Evolutionary conservation across 2,888 invertebrate species (phyloP).

Genomic region (Coenonympha glycerion): DNA sequence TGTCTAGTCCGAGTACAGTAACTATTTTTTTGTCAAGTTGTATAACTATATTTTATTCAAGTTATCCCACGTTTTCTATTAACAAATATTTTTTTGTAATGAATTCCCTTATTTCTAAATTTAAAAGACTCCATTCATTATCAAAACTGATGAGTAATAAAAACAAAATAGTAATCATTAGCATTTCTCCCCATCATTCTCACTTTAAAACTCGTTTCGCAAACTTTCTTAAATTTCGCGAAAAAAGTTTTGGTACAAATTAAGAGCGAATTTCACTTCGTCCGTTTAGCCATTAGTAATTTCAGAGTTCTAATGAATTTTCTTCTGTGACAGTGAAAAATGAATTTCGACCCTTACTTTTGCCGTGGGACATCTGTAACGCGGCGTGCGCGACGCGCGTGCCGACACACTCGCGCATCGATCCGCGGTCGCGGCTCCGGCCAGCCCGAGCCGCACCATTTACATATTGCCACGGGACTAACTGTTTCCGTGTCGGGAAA

Average conservation of each 20-base stretch:
- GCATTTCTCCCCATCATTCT: constrained; percentile 63
- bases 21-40: too few species aligned
- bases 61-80: too few species aligned
- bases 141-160: constrained; percentile 22
- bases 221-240: constrained; percentile 65
- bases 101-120: too few species aligned
- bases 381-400: too few species aligned
- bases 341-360: constrained; percentile 66
- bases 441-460: constrained; percentile 33
- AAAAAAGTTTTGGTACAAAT: constrained; percentile 73
- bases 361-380: constrained; percentile 54
- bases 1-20: too few species aligned
- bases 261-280: constrained; percentile 74
- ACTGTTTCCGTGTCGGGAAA: constrained; percentile 5
- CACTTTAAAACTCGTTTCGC: constrained; percentile 68
- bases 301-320: constrained; percentile 76
- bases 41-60: too few species aligned
- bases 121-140: constrained; percentile 8
- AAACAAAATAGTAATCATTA: constrained; percentile 67
- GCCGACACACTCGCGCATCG: constrained; percentile 45
- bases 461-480: constrained; percentile 28
- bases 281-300: constrained; percentile 75
- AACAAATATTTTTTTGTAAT: too few species aligned
- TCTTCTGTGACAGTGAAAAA: constrained; percentile 74
- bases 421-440: constrained; percentile 42